phyloP scores from a whole-genome alignment of 2,888 invertebrate species.

The Xestia c-nigrum region DNA sequence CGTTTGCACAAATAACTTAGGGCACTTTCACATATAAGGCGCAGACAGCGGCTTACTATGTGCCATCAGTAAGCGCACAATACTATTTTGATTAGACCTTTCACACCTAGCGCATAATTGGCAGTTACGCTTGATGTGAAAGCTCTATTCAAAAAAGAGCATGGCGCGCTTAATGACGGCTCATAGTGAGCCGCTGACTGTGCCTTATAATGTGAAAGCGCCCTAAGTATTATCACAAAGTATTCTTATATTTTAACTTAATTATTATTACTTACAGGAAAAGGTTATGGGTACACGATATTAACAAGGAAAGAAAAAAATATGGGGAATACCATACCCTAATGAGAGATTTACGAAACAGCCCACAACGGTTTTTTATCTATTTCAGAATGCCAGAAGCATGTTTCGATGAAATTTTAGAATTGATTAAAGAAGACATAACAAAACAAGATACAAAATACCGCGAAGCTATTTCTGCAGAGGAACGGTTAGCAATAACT shows the following conservation, averaged over 20 bases:
- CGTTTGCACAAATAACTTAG: too few relatives aligned
- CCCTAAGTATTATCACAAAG: constrained; percentile 10
- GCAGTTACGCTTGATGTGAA: too few relatives aligned
- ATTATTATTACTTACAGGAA: constrained; percentile 35
- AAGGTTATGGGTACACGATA: constrained; percentile 35
- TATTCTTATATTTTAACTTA: constrained; percentile 32
- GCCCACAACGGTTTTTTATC: constrained; percentile 34
- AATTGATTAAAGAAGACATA: constrained; percentile 38
- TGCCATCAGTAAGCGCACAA: too few relatives aligned
- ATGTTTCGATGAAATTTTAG: constrained; percentile 18
- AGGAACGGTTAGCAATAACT: constrained; percentile 47
- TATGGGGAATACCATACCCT: constrained; percentile 40
- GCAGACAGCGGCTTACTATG: too few relatives aligned
- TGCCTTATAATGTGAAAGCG: too few relatives aligned
- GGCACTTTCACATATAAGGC: too few relatives aligned
- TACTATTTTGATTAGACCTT: too few relatives aligned
- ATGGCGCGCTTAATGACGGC: too few relatives aligned
- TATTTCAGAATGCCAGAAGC: constrained; percentile 31
- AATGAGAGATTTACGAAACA: constrained; percentile 35
- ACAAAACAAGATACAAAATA: constrained; percentile 49
- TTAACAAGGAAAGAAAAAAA: constrained; percentile 35
- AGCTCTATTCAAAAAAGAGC: too few relatives aligned
- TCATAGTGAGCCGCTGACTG: too few relatives aligned
- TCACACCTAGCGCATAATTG: too few relatives aligned
- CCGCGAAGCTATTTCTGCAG: constrained; percentile 45